phyloP scores from a whole-genome alignment of 2,888 invertebrate species.

The Pandemis heparana region DNA sequence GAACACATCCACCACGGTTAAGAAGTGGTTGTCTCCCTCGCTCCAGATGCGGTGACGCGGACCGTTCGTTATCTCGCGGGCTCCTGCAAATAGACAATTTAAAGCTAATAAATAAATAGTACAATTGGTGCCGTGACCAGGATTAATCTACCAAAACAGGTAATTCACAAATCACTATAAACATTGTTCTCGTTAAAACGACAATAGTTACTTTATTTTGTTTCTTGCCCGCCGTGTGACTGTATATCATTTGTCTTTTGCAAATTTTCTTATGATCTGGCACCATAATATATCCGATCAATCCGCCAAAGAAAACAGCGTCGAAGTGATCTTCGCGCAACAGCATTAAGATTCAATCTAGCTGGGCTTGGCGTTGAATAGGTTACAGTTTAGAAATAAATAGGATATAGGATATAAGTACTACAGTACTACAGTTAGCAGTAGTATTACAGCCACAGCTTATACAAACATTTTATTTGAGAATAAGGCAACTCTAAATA shows the following conservation, averaged over 20 bases:
- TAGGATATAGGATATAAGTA: too few relatives aligned
- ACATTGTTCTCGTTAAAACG: too few relatives aligned
- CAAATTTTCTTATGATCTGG: too few relatives aligned
- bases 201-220: background rate
- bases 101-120: background rate
- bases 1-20: conserved; percentile 96
- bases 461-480: background rate
- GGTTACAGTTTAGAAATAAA: too few relatives aligned
- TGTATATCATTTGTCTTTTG: too few relatives aligned
- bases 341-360: too few relatives aligned
- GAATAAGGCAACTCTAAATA: background rate
- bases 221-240: too few relatives aligned
- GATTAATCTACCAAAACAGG: background rate
- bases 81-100: conserved; percentile 78
- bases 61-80: conserved; percentile 96
- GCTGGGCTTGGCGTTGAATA: too few relatives aligned
- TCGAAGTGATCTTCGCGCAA: too few relatives aligned
- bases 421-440: too few relatives aligned
- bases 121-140: conserved; percentile 6
- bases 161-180: background rate
- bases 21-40: conserved; percentile 95
- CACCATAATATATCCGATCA: too few relatives aligned
- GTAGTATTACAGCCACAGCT: background rate
- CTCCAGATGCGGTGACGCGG: conserved; percentile 96
- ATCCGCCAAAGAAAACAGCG: too few relatives aligned